These are phyloP conservation scores for Camponotus vicinus DNA, from an alignment of 1,140 invertebrate species.

Conservation along the genomic window DNA sequence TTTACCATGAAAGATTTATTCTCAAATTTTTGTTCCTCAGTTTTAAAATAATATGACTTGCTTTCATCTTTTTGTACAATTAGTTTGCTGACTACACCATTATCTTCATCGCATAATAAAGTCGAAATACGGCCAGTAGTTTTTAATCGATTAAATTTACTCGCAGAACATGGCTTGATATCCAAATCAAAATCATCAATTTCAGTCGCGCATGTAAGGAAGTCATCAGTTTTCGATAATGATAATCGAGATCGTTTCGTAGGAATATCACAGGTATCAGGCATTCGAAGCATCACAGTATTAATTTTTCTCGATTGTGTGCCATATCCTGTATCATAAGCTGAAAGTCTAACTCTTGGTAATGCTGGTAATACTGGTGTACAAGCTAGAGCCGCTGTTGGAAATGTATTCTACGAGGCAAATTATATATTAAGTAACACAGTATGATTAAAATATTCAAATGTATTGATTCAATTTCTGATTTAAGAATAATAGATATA, in stretches of 20 bases:
- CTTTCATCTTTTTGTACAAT: not conserved
- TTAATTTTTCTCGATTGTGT: slow-evolving; percentile 38
- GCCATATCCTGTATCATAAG: not conserved
- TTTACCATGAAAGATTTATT: not conserved
- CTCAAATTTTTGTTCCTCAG: not conserved
- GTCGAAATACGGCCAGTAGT: not conserved
- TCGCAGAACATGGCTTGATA: not conserved
- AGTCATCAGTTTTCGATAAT: not conserved
- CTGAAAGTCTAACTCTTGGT: not conserved
- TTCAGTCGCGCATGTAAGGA: not conserved
- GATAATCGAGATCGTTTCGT: slow-evolving; percentile 44
- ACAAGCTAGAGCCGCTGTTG: not conserved
- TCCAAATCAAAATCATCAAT: slow-evolving; percentile 4
- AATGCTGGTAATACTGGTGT: not conserved
- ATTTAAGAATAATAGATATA: not conserved
- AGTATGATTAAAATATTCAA: not conserved
- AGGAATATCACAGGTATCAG: slow-evolving; percentile 24
- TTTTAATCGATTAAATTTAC: not conserved
- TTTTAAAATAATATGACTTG: slow-evolving; percentile 38
- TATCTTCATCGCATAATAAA: not conserved
- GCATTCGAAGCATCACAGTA: not conserved
- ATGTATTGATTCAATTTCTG: not conserved
- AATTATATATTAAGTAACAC: not conserved
- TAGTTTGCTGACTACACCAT: not conserved
- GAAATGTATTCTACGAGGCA: not conserved